Evolutionary conservation across 2,797 vertebrate genomes (phyloP), one percentile per base, ranked within the genome.

Genomic region (Lepidocolaptes lacrymiger): DNA sequence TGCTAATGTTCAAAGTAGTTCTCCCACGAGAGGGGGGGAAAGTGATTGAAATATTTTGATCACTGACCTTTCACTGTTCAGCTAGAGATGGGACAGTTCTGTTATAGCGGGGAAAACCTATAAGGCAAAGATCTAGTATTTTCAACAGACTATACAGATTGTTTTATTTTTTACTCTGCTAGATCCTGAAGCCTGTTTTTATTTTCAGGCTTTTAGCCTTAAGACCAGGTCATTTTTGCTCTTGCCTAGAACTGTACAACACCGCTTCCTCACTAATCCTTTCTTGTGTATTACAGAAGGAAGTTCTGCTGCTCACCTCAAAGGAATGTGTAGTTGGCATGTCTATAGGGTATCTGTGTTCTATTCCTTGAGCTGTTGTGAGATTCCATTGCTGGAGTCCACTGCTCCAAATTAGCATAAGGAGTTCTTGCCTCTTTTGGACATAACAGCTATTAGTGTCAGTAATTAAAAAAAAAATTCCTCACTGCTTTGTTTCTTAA

Each of bases 271-370:
- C 46, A 26, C 39, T 96, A 62, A 89, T 89, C 58, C 77, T 85
- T 88, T 48, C 39, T 71, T 61, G n/a, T 63, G 30, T 85, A 5
- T 89, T 91, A 27, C 41, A 88, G 78, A 89, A 92, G 43, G 55
- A 89, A 48, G 46, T 62, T 73, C 55, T 88, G 51, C 36, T 93
- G 32, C 62, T 95, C 91, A 94, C 85, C 82, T 96, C 91, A 84
- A 81, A 94, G 93, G 87, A 92, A 96, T 88, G 82, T 68, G 76
- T 78, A 52, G 79, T 74, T 97, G 94, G 90, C 88, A 59, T 86
- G 83, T 75, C 69, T 75, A 0, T 81, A 76, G 90, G 51, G 80
- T 94, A 37, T 95, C 89, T 92, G 93, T 89, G 68, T 84, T 96
- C 62, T 83, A 1, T 96, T 95, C 48, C 76, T 73, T 91, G 73